Conservation (phyloP, 1,140 invertebrate species). For the Trypoxylus dichotomus region DNA sequence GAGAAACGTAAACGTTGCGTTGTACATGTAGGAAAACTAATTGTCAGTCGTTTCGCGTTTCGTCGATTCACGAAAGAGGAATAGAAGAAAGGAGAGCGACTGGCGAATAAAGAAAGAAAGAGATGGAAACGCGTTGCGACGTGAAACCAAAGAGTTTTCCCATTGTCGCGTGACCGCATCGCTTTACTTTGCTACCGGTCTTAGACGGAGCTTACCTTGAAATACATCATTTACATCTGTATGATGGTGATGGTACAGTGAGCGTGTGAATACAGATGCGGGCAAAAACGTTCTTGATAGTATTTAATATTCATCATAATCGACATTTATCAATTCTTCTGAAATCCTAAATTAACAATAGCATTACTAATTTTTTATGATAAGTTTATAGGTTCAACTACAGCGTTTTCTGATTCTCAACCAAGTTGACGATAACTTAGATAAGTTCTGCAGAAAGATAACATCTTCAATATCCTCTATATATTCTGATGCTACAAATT, state of each 20-base stretch:
- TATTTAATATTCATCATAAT: too few relatives aligned
- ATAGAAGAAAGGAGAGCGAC: background rate
- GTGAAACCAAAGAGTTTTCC: background rate
- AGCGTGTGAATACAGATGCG: background rate
- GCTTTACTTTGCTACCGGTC: background rate
- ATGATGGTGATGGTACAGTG: background rate
- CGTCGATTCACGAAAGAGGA: background rate
- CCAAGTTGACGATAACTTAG: too few relatives aligned
- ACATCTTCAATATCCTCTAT: too few relatives aligned
- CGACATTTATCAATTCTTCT: too few relatives aligned
- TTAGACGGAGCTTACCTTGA: background rate
- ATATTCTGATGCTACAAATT: too few relatives aligned
- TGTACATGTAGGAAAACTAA: background rate
- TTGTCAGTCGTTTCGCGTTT: background rate
- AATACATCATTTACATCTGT: background rate
- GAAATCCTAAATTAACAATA: too few relatives aligned
- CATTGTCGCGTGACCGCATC: background rate
- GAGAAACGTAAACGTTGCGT: background rate
- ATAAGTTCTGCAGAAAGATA: too few relatives aligned
- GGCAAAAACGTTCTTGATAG: background rate
- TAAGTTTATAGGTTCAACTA: too few relatives aligned
- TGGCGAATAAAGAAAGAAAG: background rate
- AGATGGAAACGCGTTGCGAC: background rate
- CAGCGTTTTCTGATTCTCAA: too few relatives aligned
- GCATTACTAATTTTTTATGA: too few relatives aligned